Conservation (phyloP, 37 sponge, comb jelly and placozoan species). For the Cladorhizidae sp. region DNA sequence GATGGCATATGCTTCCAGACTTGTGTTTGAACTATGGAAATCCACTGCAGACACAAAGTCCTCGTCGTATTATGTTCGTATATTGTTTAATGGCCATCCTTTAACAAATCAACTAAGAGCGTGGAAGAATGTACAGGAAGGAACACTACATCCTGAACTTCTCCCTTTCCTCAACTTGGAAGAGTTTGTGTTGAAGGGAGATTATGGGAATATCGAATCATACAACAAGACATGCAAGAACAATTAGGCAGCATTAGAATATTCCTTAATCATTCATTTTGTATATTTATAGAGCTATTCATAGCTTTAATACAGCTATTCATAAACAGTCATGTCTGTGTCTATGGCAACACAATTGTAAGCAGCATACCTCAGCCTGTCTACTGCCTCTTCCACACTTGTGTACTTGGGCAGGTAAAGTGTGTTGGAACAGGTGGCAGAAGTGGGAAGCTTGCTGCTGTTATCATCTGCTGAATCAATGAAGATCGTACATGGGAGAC, state of each 20-base stretch:
- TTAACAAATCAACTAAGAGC: constrained; percentile 10
- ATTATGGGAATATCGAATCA: constrained; percentile 14
- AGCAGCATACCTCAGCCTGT: constrained; percentile 81
- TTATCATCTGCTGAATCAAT: constrained; percentile 49
- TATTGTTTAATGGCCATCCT: constrained; percentile 53
- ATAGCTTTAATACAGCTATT: background rate
- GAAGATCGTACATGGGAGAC: constrained; percentile 79
- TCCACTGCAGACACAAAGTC: background rate
- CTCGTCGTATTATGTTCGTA: constrained; percentile 27
- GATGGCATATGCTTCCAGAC: constrained; percentile 63
- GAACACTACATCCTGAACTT: constrained; percentile 24
- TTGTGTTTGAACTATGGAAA: constrained; percentile 75
- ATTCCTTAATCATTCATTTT: background rate
- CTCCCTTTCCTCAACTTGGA: constrained; percentile 19
- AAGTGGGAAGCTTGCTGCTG: constrained; percentile 63
- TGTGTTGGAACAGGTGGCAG: constrained; percentile 88
- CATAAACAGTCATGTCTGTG: constrained; percentile 69
- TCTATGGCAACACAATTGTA: constrained; percentile 94
- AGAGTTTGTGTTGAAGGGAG: constrained; percentile 33
- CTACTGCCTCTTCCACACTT: constrained; percentile 72
- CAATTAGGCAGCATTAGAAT: background rate
- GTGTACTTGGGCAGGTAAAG: constrained; percentile 87
- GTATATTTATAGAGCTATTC: background rate
- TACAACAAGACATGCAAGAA: constrained; percentile 28
- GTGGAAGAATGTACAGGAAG: background rate